Percentiles rank a stretch among this genome's conserved stretches.
Conservation (phyloP, 2,888 invertebrate genomes). For the Agrotis ipsilon region DNA sequence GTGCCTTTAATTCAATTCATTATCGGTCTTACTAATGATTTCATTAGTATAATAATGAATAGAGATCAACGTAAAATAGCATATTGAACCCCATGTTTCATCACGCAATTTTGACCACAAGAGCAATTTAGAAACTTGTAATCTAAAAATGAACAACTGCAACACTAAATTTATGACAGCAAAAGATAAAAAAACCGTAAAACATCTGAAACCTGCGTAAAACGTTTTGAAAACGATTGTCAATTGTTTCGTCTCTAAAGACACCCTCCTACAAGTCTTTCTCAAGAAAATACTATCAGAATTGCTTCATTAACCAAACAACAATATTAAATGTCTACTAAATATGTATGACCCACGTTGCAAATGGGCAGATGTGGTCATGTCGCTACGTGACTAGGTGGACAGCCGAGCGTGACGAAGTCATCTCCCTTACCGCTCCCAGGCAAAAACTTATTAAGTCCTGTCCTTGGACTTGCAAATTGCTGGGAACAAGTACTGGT, state of each 20-base stretch:
- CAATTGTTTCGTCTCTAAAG: background rate
- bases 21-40: too few relatives aligned
- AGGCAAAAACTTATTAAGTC: conserved; percentile 47
- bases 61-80: too few relatives aligned
- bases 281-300: background rate
- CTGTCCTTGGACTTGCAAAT: conserved; percentile 56
- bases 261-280: background rate
- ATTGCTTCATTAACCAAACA: background rate
- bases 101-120: background rate
- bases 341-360: conserved; percentile 9
- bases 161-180: too few relatives aligned
- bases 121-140: background rate
- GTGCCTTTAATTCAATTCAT: too few relatives aligned
- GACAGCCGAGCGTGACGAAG: conserved; percentile 37
- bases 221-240: too few relatives aligned
- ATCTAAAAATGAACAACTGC: background rate
- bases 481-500: conserved; percentile 43
- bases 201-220: too few relatives aligned
- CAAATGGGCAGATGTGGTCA: conserved; percentile 23
- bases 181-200: too few relatives aligned
- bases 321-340: background rate
- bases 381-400: conserved; percentile 18
- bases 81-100: too few relatives aligned
- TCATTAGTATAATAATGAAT: too few relatives aligned
- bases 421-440: conserved; percentile 57